phyloP scores from a whole-genome alignment of 2,113 vertebrate species.

The Pristiophorus japonicus region DNA sequence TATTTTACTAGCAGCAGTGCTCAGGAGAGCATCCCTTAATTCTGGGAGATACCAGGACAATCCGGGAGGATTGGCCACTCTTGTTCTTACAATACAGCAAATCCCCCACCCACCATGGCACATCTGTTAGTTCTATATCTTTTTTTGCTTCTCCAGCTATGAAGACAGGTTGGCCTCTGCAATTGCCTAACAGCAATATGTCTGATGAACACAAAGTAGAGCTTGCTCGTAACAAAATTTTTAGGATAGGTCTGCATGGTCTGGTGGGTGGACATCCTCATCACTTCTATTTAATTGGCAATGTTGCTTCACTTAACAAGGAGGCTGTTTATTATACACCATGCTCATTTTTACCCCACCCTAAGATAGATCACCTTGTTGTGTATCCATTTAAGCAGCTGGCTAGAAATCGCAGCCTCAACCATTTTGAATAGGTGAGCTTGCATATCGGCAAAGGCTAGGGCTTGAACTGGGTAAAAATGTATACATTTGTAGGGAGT shows the following conservation, averaged over 20 bases:
- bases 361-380: neutral
- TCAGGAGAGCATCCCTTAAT: neutral
- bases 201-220: neutral
- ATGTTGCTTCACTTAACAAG: neutral
- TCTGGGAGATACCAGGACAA: too few relatives aligned
- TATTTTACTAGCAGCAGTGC: neutral
- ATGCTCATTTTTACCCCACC: neutral
- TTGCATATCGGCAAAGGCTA: neutral
- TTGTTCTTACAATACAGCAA: neutral
- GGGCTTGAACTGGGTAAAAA: neutral
- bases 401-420: neutral
- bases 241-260: neutral
- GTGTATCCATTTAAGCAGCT: neutral
- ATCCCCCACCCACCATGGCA: neutral
- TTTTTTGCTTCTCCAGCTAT: neutral
- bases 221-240: neutral
- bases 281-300: neutral
- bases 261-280: neutral
- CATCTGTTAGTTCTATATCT: neutral
- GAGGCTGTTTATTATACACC: neutral
- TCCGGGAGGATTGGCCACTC: too few relatives aligned
- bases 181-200: neutral
- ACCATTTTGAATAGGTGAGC: neutral
- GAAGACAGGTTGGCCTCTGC: neutral
- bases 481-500: neutral